Conservation (phyloP, 2,113 vertebrate genomes). For the Megaceryle torquata region DNA sequence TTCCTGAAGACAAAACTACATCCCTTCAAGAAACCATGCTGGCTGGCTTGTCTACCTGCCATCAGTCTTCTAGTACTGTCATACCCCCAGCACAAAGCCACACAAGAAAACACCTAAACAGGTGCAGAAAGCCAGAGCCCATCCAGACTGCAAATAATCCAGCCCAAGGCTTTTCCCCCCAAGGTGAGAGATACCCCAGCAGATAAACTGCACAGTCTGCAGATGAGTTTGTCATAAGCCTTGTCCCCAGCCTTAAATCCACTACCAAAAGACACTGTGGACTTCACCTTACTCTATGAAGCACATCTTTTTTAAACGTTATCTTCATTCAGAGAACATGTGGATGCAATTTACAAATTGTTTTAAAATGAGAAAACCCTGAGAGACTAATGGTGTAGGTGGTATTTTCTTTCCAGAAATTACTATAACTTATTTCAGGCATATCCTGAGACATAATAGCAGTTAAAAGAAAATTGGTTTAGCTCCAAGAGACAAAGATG, state of each 20-base stretch:
- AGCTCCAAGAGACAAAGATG: background rate
- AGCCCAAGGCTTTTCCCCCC: background rate
- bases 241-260: background rate
- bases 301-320: background rate
- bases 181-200: background rate
- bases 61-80: background rate
- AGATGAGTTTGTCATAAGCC: background rate
- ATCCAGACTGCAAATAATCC: background rate
- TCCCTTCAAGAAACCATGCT: background rate
- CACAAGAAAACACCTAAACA: background rate
- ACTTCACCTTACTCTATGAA: background rate
- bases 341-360: background rate
- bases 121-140: background rate
- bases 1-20: background rate
- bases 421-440: background rate
- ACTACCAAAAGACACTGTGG: background rate
- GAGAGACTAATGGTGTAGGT: background rate
- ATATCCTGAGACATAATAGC: background rate
- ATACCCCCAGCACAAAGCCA: background rate
- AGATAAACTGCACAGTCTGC: background rate
- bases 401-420: conserved; percentile 15
- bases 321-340: background rate
- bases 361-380: conserved; percentile 3
- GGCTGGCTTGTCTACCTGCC: background rate
- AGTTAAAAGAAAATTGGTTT: background rate